Conservation (phyloP, 2,113 vertebrate genomes). For the Thalassarche chlororhynchos region DNA sequence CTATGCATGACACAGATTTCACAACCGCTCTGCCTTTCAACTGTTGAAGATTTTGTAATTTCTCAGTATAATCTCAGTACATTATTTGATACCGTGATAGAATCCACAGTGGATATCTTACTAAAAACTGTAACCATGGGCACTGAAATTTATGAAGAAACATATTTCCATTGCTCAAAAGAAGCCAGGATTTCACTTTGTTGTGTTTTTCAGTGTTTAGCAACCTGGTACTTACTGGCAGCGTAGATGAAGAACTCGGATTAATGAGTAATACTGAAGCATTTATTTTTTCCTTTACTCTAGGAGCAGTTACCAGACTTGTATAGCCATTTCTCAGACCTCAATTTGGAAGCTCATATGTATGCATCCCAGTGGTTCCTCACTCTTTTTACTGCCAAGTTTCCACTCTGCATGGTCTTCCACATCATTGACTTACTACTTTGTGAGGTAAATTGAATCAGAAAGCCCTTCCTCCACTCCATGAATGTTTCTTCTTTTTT, state of each 20-base stretch:
- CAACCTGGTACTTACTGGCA: neutral
- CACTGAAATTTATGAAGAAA: neutral
- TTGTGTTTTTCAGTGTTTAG: neutral
- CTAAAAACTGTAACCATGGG: neutral
- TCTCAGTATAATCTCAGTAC: neutral
- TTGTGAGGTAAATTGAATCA: conserved; percentile 85
- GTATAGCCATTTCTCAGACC: conserved; percentile 87
- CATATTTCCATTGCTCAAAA: neutral
- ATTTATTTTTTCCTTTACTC: neutral
- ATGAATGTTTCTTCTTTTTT: neutral
- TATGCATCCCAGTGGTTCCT: conserved; percentile 99
- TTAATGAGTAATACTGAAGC: neutral
- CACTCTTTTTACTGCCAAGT: conserved; percentile 99
- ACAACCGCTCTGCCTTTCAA: neutral
- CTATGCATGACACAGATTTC: neutral
- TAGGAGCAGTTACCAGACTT: conserved; percentile 95
- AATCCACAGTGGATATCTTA: neutral
- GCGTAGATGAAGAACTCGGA: neutral
- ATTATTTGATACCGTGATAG: neutral
- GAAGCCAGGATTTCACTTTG: neutral
- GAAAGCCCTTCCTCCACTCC: neutral
- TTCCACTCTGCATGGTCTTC: conserved; percentile 99
- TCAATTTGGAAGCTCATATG: conserved; percentile 98
- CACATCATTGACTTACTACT: conserved; percentile 99
- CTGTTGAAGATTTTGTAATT: neutral